phyloP scores from a whole-genome alignment of 2,113 vertebrate genomes.

The Syngnathoides biaculeatus region DNA sequence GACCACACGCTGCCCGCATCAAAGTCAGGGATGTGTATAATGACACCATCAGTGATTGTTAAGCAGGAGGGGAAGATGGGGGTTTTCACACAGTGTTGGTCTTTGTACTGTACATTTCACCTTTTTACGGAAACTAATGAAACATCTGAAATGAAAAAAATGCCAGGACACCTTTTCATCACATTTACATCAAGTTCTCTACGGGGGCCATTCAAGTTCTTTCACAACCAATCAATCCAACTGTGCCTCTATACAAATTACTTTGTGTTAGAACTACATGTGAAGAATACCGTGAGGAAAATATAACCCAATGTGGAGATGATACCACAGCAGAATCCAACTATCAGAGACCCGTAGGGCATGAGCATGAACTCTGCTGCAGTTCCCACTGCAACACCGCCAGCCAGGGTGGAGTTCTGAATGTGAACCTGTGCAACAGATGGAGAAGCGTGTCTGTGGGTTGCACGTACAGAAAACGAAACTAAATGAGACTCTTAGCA shows the following conservation, averaged over 20 bases:
- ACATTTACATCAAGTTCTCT: background rate
- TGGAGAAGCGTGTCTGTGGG: background rate
- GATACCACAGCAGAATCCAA: constrained; percentile 85
- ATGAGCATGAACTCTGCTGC: constrained; percentile 93
- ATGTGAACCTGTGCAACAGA: constrained; percentile 83
- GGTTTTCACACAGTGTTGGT: too few relatives aligned
- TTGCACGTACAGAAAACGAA: too few relatives aligned
- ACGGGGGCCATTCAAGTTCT: background rate
- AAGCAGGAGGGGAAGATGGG: too few relatives aligned
- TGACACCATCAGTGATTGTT: too few relatives aligned
- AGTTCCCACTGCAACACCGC: constrained; percentile 91
- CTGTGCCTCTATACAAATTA: background rate
- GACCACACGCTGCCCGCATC: too few relatives aligned
- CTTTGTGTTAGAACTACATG: background rate
- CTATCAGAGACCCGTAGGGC: constrained; percentile 87
- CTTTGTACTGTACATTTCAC: too few relatives aligned
- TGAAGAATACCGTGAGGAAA: constrained; percentile 70
- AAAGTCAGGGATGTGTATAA: too few relatives aligned
- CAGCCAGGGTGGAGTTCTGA: constrained; percentile 91
- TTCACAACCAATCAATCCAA: background rate
- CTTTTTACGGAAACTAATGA: too few relatives aligned
- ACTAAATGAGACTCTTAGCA: background rate
- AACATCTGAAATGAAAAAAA: background rate
- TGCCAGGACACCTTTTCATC: background rate
- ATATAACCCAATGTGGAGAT: constrained; percentile 87